A percentile compares a stretch with the other conserved stretches of the same genome.
Evolutionary conservation across 2,888 invertebrate genomes (phyloP).

Genomic region (Drosophila birchii): DNA sequence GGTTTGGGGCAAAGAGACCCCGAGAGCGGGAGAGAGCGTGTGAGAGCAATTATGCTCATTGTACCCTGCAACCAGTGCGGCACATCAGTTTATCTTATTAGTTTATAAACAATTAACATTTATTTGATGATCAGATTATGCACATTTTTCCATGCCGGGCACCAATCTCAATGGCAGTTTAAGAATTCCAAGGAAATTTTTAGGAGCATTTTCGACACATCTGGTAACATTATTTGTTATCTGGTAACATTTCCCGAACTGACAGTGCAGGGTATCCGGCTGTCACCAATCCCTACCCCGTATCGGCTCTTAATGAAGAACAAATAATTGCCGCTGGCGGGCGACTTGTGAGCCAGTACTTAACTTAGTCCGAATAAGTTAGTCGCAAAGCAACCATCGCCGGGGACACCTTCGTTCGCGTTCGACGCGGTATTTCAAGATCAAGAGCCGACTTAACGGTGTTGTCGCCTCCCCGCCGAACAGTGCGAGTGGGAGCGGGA

Average conservation of each 20-base stretch:
- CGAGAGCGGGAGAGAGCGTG: conserved; percentile 14
- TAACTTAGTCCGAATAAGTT: conserved; percentile 62
- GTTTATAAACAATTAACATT: not conserved
- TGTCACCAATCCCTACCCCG: conserved; percentile 4
- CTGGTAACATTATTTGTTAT: not conserved
- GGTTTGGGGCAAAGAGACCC: conserved; percentile 44
- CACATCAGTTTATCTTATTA: not conserved
- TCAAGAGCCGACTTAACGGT: conserved; percentile 68
- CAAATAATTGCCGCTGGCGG: conserved; percentile 72
- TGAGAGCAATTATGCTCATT: conserved; percentile 16
- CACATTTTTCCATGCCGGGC: not conserved
- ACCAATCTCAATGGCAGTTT: too few species aligned
- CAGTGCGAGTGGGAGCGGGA: conserved; percentile 57
- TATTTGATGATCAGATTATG: not conserved
- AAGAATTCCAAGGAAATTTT: too few species aligned
- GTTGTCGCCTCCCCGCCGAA: conserved; percentile 44
- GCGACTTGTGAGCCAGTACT: conserved; percentile 43
- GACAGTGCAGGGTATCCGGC: conserved; percentile 34
- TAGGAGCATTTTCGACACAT: too few species aligned
- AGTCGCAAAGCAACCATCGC: conserved; percentile 64
- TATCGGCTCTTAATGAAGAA: conserved; percentile 63
- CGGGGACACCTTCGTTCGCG: conserved; percentile 42
- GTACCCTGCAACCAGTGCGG: conserved; percentile 30
- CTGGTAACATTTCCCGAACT: conserved; percentile 4
- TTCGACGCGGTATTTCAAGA: conserved; percentile 58